Evolutionary conservation across 2,888 invertebrate genomes (phyloP), one percentile per base, ranked within the genome.

Genomic region (Eupithecia dodoneata): DNA sequence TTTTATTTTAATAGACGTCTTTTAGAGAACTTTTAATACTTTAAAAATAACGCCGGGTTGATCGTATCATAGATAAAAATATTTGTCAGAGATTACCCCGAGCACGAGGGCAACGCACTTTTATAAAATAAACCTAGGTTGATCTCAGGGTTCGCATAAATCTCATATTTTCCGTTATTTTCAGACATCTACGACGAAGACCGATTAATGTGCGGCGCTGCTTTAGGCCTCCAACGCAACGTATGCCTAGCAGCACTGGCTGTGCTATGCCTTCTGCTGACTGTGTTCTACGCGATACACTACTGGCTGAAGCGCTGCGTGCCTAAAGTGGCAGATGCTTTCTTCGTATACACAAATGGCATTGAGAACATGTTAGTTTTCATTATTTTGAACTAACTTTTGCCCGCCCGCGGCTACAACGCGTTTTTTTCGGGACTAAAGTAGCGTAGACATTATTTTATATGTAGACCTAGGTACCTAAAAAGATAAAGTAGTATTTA

Each of bases 261-360:
- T 0, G 91, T 93, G 75, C 81, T 94, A 6, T 90, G 89, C 0
- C 87, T 93, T 2, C 79, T 94, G 4, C 85, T 93, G 7, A 93
- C 93, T 0, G 6, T 88, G 44, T 79, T 92, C 2, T 95, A 92
- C 83, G 88, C 87, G 0, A 85, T 92, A 2, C 89, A 93, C 77
- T 94, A 94, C 82, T 95, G 94, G 94, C 87, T 94, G 12, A 89
- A 88, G 78, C 87, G 93, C 82, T 94, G 93, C 80, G 91, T 95
- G 72, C 93, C 94, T 18, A 88, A 86, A 79, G 94, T 94, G 2
- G 93, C 94, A 0, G 89, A 92, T 7, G 94, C 94, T 0, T 95
- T 94, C 84, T 95, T 95, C 84, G 85, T 94, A 10, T 94, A 93
- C 81, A 89, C 89, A 1, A 89, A 93, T n/a, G 88, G 91, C 70